Conservation (phyloP, 2,797 vertebrate genomes). For the Nannoperca australis region DNA sequence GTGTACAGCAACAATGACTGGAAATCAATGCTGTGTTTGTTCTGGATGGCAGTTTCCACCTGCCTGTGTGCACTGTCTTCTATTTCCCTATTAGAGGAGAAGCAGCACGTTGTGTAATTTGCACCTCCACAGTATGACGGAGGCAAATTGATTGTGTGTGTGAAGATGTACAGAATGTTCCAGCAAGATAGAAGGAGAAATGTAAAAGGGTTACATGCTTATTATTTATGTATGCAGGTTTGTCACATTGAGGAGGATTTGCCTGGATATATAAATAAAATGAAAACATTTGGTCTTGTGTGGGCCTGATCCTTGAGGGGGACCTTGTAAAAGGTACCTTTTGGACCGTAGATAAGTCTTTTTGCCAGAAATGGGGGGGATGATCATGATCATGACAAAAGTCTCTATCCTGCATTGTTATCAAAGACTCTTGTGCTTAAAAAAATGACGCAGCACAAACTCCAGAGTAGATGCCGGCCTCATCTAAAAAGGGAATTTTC, state of each 20-base stretch:
- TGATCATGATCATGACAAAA: constrained; percentile 5
- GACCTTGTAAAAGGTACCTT: too few species aligned
- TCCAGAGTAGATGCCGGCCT: not conserved
- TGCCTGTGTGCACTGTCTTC: constrained; percentile 29
- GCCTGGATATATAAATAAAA: not conserved
- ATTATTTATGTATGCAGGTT: constrained; percentile 1
- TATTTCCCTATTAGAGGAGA: constrained; percentile 39
- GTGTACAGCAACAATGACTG: constrained; percentile 51
- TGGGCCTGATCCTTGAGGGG: not conserved
- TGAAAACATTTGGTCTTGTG: not conserved
- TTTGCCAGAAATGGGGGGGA: not conserved
- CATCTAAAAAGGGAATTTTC: constrained; percentile 1
- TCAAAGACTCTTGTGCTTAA: constrained; percentile 2
- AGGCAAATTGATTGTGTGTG: constrained; percentile 36
- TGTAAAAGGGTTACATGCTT: not conserved
- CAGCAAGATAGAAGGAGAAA: not conserved
- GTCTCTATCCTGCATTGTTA: constrained; percentile 3
- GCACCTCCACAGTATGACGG: constrained; percentile 15
- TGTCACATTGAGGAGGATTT: constrained; percentile 1
- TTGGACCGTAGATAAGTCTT: not conserved
- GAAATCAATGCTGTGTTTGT: constrained; percentile 74
- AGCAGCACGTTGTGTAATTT: constrained; percentile 33
- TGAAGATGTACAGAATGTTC: constrained; percentile 13
- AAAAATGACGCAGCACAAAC: not conserved
- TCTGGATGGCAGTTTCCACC: constrained; percentile 49